phyloP scores from a whole-genome alignment of 2,113 vertebrate genomes.

The Arvicanthis niloticus region DNA sequence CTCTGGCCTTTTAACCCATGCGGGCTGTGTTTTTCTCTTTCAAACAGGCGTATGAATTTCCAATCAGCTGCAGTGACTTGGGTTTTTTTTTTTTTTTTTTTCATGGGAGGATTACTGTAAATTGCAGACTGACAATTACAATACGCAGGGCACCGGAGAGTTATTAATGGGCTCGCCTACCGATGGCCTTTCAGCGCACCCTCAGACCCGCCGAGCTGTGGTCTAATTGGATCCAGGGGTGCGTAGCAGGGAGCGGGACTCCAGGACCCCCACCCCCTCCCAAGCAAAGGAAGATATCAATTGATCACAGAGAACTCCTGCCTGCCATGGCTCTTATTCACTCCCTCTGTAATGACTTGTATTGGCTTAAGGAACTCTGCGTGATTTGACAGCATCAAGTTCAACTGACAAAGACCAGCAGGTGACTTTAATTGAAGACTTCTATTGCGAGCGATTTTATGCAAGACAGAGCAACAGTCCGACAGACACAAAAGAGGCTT shows the following conservation, averaged over 20 bases:
- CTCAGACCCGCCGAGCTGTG: slow-evolving; percentile 90
- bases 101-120: slow-evolving; percentile 93
- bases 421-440: slow-evolving; percentile 92
- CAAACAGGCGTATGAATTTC: slow-evolving; percentile 91
- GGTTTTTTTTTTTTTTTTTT: no score
- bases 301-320: slow-evolving; percentile 90
- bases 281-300: slow-evolving; percentile 90
- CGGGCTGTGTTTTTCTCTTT: slow-evolving; percentile 93
- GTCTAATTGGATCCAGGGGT: slow-evolving; percentile 94
- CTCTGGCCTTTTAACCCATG: slow-evolving; percentile 90
- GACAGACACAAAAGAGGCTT: slow-evolving; percentile 91
- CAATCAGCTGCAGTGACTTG: slow-evolving; percentile 91
- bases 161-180: slow-evolving; percentile 94
- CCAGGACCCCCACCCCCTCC: slow-evolving; percentile 54
- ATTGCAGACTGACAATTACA: slow-evolving; percentile 95
- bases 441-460: slow-evolving; percentile 85
- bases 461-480: slow-evolving; percentile 88
- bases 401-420: slow-evolving; percentile 89
- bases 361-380: slow-evolving; percentile 89
- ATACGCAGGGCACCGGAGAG: slow-evolving; percentile 91
- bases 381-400: slow-evolving; percentile 85
- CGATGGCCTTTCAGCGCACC: slow-evolving; percentile 92
- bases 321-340: slow-evolving; percentile 86
- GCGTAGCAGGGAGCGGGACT: slow-evolving; percentile 14
- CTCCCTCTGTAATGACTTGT: slow-evolving; percentile 91